These are phyloP conservation scores for Brachionus angularis DNA, from an alignment of 1,140 invertebrate species.

Conservation along the genomic window DNA sequence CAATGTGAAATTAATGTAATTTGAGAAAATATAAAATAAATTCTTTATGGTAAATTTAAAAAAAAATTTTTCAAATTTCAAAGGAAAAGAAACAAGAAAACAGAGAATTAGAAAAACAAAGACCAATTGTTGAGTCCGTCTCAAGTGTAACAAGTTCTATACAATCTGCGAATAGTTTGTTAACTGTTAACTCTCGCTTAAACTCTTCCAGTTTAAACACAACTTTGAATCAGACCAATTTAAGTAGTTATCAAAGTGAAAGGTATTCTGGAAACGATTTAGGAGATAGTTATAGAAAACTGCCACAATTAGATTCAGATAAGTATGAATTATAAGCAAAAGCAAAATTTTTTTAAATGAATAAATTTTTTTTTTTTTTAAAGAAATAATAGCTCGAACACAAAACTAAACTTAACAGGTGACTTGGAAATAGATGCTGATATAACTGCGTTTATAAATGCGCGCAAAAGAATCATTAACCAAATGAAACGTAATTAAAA, in stretches of 20 bases:
- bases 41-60: not conserved
- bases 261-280: not conserved
- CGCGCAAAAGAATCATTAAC: constrained; percentile 48
- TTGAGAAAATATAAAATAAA: no score
- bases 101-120: not conserved
- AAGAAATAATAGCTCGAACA: constrained; percentile 2
- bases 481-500: constrained; percentile 40
- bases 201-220: constrained; percentile 8
- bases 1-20: constrained; percentile 21
- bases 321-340: not conserved
- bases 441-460: constrained; percentile 57
- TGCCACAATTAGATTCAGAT: not conserved
- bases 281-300: constrained; percentile 5
- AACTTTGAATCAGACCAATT: not conserved
- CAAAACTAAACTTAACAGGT: constrained; percentile 52
- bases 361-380: not conserved
- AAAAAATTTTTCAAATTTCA: not conserved
- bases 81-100: constrained; percentile 38
- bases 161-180: constrained; percentile 14
- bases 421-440: constrained; percentile 57
- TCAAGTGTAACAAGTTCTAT: constrained; percentile 2
- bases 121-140: not conserved
- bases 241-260: not conserved
- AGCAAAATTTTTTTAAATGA: not conserved
- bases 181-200: constrained; percentile 4